phyloP scores from a whole-genome alignment of 2,888 invertebrate genomes.

The Liposcelis brunnea region DNA sequence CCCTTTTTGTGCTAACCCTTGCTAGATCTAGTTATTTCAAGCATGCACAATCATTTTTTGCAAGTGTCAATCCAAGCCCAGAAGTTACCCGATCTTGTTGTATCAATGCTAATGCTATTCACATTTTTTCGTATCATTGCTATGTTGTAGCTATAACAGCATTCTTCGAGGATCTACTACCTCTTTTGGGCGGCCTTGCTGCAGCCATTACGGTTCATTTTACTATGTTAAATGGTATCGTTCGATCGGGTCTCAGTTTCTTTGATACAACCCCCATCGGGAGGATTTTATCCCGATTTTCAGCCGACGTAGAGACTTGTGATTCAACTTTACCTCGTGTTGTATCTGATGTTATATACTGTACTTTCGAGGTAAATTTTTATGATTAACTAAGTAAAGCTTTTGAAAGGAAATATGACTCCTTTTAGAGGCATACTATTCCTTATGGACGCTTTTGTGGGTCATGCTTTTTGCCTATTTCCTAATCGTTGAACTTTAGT shows the following conservation, averaged over 20 bases:
- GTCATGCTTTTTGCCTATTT: too few relatives aligned
- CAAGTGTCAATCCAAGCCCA: constrained; percentile 12
- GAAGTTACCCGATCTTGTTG: constrained; percentile 8
- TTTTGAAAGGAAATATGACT: neutral
- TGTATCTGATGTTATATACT: constrained; percentile 13
- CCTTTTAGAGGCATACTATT: neutral
- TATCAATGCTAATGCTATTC: too few relatives aligned
- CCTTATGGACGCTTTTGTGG: too few relatives aligned
- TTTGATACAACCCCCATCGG: constrained; percentile 53
- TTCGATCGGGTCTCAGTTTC: constrained; percentile 47
- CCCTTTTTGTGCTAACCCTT: too few relatives aligned
- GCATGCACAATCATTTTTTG: constrained; percentile 3
- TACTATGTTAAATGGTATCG: constrained; percentile 34
- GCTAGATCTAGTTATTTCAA: too few relatives aligned
- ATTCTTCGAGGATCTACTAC: constrained; percentile 45
- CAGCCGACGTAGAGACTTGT: constrained; percentile 46
- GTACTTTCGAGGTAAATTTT: neutral
- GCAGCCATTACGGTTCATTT: constrained; percentile 43
- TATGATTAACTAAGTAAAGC: neutral
- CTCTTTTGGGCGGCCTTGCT: constrained; percentile 45
- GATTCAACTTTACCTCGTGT: constrained; percentile 41
- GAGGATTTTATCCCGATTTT: constrained; percentile 48
- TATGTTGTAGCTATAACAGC: constrained; percentile 40
- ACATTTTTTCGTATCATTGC: constrained; percentile 12
- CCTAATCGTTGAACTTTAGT: too few relatives aligned